These are phyloP conservation scores for Hololepta plana DNA, from an alignment of 2,888 invertebrate genomes.

Conservation along the genomic window DNA sequence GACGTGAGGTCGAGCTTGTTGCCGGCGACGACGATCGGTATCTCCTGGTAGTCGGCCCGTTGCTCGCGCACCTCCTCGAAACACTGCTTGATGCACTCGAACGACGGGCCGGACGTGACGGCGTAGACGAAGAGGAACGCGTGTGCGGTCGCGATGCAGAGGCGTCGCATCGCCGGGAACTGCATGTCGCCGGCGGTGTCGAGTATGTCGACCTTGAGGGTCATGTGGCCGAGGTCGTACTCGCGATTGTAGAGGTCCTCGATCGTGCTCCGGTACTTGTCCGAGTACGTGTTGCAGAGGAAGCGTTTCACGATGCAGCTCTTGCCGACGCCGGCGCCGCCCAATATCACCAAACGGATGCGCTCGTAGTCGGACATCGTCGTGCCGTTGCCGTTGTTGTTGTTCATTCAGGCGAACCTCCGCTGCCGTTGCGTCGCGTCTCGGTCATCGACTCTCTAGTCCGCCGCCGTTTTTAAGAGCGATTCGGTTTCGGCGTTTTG, in stretches of 20 bases:
- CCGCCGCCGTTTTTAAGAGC: too few species aligned
- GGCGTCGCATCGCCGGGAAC: slow-evolving; percentile 77
- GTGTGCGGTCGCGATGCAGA: slow-evolving; percentile 74
- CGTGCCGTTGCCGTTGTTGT: slow-evolving; percentile 26
- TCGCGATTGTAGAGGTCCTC: slow-evolving; percentile 78
- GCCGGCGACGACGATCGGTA: slow-evolving; percentile 74
- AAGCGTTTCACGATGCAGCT: slow-evolving; percentile 69
- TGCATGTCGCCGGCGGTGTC: slow-evolving; percentile 75
- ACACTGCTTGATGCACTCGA: slow-evolving; percentile 53
- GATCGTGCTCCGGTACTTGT: slow-evolving; percentile 46
- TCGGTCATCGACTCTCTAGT: too few species aligned
- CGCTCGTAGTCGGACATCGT: slow-evolving; percentile 56
- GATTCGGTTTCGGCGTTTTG: slow-evolving; percentile 6
- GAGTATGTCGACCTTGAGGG: slow-evolving; percentile 61
- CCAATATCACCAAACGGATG: slow-evolving; percentile 66
- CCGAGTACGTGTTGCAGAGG: slow-evolving; percentile 59
- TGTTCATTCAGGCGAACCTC: too few species aligned
- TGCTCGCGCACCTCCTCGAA: slow-evolving; percentile 72
- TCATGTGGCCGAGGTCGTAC: slow-evolving; percentile 57
- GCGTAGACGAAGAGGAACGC: slow-evolving; percentile 78
- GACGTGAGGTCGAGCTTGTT: slow-evolving; percentile 66
- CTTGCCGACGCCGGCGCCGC: slow-evolving; percentile 71
- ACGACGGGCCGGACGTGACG: slow-evolving; percentile 53
- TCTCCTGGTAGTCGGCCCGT: slow-evolving; percentile 53
- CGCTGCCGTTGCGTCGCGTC: slow-evolving; percentile 7